Base-by-base conservation (phyloP, 1,140 invertebrate species). In the Chelonus insularis region DNA sequence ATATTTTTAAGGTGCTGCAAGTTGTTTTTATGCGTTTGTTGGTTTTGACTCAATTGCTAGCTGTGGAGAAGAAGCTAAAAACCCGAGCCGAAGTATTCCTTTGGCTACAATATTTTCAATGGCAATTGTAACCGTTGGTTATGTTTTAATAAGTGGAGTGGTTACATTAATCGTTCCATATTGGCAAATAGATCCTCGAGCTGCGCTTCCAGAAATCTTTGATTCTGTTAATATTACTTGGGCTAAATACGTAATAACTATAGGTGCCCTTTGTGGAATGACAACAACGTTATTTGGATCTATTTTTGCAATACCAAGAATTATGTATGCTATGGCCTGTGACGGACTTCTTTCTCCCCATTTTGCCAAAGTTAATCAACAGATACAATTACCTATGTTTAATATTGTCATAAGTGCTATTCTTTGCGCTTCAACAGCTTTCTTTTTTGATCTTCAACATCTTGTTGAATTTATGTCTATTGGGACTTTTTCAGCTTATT, bases 381-480 rank as follows among this genome's bases (percentile, higher is more conserved):
- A 87, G 59, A 93, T 87, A 0, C 91, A 94, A 81, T 90, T 96
- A 6, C 94, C 94, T 0, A 79, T 96, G 1, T 76, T 87, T 0
- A 94, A 95, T 69, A 80, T 96, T 14, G 82, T 88, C 1, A 86
- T 95, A 16, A 93, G 93, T 43, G 92, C 93, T 0, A 64, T 91
- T 1, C 71, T 90, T 9, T 89, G 92, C 36, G 91, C 90, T 1
- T 51, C 92, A 0, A 89, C 96, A 60, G 92, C 95, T 5, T 74
- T 96, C 2, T 73, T 96, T 14, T 92, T 97, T 71, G 93, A 97
- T 76, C 85, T 97, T 60, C 87, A 94, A 69, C 94, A 94, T 65
- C 82, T 97, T 11, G 93, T 97, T 1, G 95, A 97, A 70, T 95
- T 96, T 69, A 94, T 96, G 91, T 95, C 93, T 0, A 96, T 96